phyloP scores from a whole-genome alignment of 2,113 vertebrate genomes.

The Muntiacus muntjak region DNA sequence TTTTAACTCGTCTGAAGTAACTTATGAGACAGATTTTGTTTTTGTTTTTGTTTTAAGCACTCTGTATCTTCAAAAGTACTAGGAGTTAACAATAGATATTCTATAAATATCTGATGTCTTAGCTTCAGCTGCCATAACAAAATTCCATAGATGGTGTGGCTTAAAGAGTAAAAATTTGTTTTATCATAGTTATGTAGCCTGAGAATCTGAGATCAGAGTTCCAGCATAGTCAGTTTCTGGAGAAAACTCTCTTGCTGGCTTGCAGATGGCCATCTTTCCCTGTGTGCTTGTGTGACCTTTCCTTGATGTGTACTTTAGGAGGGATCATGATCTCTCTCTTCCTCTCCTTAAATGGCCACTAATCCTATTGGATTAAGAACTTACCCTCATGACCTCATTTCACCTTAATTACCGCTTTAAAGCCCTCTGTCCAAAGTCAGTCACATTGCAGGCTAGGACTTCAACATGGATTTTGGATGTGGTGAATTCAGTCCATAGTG shows the following conservation, averaged over 20 bases:
- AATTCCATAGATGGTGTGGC: background rate
- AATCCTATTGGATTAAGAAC: background rate
- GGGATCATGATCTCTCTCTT: background rate
- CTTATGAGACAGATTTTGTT: background rate
- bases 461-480: background rate
- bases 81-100: background rate
- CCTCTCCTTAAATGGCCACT: background rate
- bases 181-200: background rate
- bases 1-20: background rate
- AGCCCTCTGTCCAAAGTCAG: background rate
- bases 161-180: background rate
- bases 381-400: background rate
- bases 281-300: background rate
- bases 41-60: background rate
- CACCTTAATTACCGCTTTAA: background rate
- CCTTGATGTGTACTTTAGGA: background rate
- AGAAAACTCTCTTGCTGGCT: background rate
- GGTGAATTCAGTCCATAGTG: background rate
- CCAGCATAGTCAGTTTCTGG: background rate
- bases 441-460: background rate
- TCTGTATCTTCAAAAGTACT: background rate
- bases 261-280: background rate
- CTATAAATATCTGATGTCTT: background rate
- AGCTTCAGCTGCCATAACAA: background rate
- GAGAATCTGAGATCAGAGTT: background rate